Conservation (phyloP, 2,888 invertebrate species). For the Lobophora halterata region DNA sequence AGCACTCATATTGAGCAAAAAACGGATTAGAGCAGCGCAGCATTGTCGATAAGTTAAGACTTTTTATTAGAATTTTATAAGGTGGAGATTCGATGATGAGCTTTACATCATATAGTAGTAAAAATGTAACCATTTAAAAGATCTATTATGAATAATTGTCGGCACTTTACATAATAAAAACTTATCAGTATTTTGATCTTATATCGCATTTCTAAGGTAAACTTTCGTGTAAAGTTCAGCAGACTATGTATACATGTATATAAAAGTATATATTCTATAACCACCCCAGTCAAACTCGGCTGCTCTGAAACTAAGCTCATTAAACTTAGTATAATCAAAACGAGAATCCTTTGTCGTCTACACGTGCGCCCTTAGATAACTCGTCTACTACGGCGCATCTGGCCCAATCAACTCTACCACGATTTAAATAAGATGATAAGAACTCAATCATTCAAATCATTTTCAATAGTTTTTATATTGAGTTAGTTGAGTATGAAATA, state of each 20-base stretch:
- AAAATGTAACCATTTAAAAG: no score
- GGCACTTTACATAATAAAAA: no score
- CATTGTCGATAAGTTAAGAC: conserved; percentile 32
- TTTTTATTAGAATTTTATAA: no score
- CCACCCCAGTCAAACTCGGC: conserved; percentile 22
- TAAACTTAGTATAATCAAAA: conserved; percentile 30
- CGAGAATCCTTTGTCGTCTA: conserved; percentile 31
- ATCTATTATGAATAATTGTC: no score
- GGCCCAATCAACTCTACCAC: conserved; percentile 21
- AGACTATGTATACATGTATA: conserved; percentile 13
- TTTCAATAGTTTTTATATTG: no score
- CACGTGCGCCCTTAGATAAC: conserved; percentile 25
- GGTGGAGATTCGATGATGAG: no score
- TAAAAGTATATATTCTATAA: conserved; percentile 17
- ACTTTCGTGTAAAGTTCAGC: no score
- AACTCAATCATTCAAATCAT: neutral
- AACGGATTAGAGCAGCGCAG: conserved; percentile 38
- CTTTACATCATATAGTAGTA: neutral
- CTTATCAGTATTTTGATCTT: no score
- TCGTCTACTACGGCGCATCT: conserved; percentile 23
- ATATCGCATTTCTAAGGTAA: no score
- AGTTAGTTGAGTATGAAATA: no score
- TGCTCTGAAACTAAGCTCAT: conserved; percentile 29
- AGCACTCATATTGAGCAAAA: conserved; percentile 37
- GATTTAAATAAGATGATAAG: conserved; percentile 12